Conservation (phyloP, 2,888 invertebrate species). For the Heliconius ismenius region DNA sequence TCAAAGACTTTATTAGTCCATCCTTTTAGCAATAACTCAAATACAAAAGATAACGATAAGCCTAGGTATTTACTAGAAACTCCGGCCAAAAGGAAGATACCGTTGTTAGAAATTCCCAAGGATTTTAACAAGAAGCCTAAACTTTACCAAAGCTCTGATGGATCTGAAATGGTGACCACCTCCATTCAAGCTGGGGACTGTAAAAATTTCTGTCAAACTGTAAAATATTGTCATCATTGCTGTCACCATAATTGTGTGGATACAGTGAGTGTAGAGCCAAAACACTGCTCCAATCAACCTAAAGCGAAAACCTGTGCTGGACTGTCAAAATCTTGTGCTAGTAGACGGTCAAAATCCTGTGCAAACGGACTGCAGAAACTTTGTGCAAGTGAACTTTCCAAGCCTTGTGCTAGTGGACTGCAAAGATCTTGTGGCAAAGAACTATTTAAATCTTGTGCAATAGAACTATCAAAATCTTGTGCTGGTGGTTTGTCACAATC, state of each 20-base stretch:
- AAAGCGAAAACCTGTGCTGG: not conserved
- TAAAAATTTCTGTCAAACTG: conserved; percentile 42
- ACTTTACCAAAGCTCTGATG: conserved; percentile 47
- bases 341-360: conserved; percentile 9
- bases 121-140: conserved; percentile 65
- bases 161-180: conserved; percentile 52
- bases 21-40: conserved; percentile 53
- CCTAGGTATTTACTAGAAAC: conserved; percentile 68
- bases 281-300: not conserved
- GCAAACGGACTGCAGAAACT: not conserved
- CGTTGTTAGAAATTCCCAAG: conserved; percentile 65
- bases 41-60: conserved; percentile 44
- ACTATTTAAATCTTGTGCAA: conserved; percentile 5
- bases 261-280: conserved; percentile 15
- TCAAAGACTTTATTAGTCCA: conserved; percentile 68
- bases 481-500: not conserved
- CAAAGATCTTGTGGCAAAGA: not conserved
- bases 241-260: conserved; percentile 47
- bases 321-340: conserved; percentile 13
- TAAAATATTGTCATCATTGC: conserved; percentile 54
- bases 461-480: not conserved
- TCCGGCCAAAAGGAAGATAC: conserved; percentile 66
- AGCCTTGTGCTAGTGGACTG: conserved; percentile 28
- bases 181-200: conserved; percentile 46
- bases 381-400: not conserved